Percentiles rank a stretch among this genome's conserved stretches.
phyloP scores from a whole-genome alignment of 2,888 invertebrate genomes.

The Fragum sueziense region DNA sequence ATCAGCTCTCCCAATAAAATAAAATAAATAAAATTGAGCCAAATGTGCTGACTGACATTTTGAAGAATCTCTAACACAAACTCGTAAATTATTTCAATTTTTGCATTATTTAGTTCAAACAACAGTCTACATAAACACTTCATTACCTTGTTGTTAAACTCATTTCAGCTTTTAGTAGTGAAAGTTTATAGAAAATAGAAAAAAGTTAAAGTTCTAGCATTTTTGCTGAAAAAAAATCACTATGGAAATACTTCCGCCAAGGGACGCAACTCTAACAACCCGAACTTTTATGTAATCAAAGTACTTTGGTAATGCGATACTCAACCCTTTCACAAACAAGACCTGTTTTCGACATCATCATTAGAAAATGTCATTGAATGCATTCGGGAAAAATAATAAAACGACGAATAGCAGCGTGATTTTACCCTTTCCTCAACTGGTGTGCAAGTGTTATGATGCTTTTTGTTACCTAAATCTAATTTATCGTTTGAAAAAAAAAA shows the following conservation, averaged over 20 bases:
- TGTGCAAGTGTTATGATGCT: too few species aligned
- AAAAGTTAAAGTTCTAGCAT: slow-evolving; percentile 5
- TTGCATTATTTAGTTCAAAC: neutral
- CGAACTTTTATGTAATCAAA: neutral
- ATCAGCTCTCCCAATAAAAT: too few species aligned
- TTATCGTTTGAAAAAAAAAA: neutral
- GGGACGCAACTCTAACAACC: slow-evolving; percentile 37
- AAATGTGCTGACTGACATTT: too few species aligned
- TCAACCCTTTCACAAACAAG: too few species aligned
- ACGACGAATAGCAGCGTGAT: too few species aligned
- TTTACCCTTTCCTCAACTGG: too few species aligned
- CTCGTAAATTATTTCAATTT: too few species aligned
- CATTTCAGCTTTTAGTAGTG: slow-evolving; percentile 37
- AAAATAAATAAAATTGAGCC: too few species aligned
- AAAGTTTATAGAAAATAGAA: neutral
- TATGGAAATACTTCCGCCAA: slow-evolving; percentile 64
- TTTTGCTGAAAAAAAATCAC: slow-evolving; percentile 42
- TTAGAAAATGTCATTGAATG: too few species aligned
- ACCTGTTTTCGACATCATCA: too few species aligned
- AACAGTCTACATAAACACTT: neutral
- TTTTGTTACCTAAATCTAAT: neutral
- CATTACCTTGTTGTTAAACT: slow-evolving; percentile 51
- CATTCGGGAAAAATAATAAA: too few species aligned
- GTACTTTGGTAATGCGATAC: neutral
- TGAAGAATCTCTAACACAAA: too few species aligned